These are phyloP conservation scores for Scrobipalpa costella DNA, from an alignment of 2,888 invertebrate species.

Conservation along the genomic window DNA sequence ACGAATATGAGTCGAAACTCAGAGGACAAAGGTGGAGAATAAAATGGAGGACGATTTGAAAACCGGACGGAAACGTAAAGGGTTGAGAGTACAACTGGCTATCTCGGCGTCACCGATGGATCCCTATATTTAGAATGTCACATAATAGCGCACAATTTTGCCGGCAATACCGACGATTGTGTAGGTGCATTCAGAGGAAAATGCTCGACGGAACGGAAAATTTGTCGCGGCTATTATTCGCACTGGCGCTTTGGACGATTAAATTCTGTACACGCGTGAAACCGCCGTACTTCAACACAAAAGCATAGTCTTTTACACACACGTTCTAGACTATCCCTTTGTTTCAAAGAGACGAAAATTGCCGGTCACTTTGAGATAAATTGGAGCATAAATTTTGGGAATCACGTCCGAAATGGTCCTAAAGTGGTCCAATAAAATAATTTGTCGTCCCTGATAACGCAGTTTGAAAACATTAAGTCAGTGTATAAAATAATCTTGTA, in stretches of 20 bases:
- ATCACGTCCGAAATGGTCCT: conserved; percentile 26
- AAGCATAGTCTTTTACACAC: conserved; percentile 19
- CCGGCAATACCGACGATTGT: conserved; percentile 74
- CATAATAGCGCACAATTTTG: conserved; percentile 77
- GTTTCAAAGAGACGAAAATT: conserved; percentile 15
- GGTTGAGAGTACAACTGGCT: conserved; percentile 59
- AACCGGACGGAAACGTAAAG: conserved; percentile 52
- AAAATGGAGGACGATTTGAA: conserved; percentile 26
- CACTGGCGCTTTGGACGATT: conserved; percentile 74
- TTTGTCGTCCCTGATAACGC: conserved; percentile 58
- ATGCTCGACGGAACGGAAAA: conserved; percentile 77
- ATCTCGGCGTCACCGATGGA: conserved; percentile 62
- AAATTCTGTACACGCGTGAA: conserved; percentile 66
- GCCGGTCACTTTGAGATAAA: conserved; percentile 21
- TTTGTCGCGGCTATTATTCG: conserved; percentile 75
- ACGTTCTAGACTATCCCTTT: conserved; percentile 13
- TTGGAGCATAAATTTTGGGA: conserved; percentile 31
- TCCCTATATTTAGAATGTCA: conserved; percentile 77
- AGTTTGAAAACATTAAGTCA: conserved; percentile 59
- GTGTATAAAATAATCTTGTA: conserved; percentile 61
- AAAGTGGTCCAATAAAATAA: conserved; percentile 50
- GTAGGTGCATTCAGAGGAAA: conserved; percentile 76
- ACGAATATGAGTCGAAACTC: conserved; percentile 29
- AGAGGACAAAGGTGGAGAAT: conserved; percentile 22
- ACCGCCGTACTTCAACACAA: conserved; percentile 35